phyloP scores from a whole-genome alignment of 2,113 vertebrate species.

The Gadus macrocephalus region DNA sequence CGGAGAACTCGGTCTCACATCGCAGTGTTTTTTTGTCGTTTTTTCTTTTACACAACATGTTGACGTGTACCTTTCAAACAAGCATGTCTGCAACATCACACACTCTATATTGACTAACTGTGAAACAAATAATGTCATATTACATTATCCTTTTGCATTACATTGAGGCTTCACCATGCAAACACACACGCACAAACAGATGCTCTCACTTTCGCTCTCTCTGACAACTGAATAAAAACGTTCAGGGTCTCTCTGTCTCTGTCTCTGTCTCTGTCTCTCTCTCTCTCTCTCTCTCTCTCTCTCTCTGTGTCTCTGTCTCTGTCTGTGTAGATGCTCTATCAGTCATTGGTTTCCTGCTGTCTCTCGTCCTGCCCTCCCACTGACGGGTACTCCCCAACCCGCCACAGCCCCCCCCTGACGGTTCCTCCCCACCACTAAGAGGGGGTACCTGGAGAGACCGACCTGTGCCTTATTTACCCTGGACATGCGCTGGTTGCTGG shows the following conservation, averaged over 20 bases:
- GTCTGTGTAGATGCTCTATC: background rate
- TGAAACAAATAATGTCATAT: background rate
- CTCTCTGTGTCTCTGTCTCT: background rate
- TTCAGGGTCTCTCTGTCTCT: too few relatives aligned
- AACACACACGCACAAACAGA: slow-evolving; percentile 21
- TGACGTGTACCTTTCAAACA: too few relatives aligned
- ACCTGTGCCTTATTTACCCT: slow-evolving; percentile 59
- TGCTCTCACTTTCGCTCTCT: too few relatives aligned
- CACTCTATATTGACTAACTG: background rate
- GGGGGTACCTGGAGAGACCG: slow-evolving; percentile 53
- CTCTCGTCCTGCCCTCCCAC: slow-evolving; percentile 15
- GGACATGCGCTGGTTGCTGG: slow-evolving; percentile 53
- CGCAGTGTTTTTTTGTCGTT: too few relatives aligned
- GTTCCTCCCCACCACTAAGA: slow-evolving; percentile 50
- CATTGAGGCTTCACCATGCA: slow-evolving; percentile 36
- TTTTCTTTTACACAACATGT: too few relatives aligned
- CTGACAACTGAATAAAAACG: too few relatives aligned
- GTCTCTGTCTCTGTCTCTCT: too few relatives aligned
- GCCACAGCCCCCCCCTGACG: slow-evolving; percentile 48
- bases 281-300: background rate
- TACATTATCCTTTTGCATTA: slow-evolving; percentile 1
- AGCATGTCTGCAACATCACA: background rate
- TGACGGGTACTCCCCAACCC: too few relatives aligned
- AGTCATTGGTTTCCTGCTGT: slow-evolving; percentile 1
- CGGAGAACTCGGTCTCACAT: too few relatives aligned